These are phyloP conservation scores for Champsocephalus gunnari DNA, from an alignment of 2,797 vertebrate species.

Conservation along the genomic window DNA sequence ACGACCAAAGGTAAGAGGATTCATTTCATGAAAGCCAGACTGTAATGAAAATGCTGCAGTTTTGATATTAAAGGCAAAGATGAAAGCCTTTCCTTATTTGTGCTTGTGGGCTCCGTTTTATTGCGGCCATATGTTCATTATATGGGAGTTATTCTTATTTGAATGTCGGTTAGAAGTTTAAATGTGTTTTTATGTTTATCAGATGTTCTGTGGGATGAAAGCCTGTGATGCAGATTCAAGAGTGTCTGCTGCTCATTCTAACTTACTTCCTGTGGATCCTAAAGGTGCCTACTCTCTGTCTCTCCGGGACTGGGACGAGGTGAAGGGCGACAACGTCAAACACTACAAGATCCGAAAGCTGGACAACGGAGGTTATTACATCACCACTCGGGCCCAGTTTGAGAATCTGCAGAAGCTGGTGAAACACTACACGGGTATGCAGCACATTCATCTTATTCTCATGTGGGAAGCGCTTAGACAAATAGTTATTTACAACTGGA, in stretches of 20 bases:
- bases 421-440: constrained; percentile 96
- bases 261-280: background rate
- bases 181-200: background rate
- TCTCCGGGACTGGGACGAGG: constrained; percentile 97
- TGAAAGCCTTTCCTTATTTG: background rate
- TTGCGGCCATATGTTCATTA: background rate
- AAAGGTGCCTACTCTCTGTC: constrained; percentile 95
- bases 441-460: background rate
- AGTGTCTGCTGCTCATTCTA: background rate
- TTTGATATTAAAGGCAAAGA: background rate
- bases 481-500: constrained; percentile 47
- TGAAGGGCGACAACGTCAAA: constrained; percentile 97
- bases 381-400: constrained; percentile 97
- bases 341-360: constrained; percentile 99
- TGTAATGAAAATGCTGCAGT: background rate
- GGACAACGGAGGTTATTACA: constrained; percentile 97
- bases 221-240: background rate
- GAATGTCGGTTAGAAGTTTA: background rate
- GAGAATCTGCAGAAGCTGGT: constrained; percentile 95
- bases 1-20: constrained; percentile 93
- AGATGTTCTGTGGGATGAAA: background rate
- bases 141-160: background rate
- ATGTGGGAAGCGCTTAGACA: constrained; percentile 17
- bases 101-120: background rate
- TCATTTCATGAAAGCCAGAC: background rate